Conservation (phyloP, 2,888 invertebrate genomes). For the Sylvicola cinctus region DNA sequence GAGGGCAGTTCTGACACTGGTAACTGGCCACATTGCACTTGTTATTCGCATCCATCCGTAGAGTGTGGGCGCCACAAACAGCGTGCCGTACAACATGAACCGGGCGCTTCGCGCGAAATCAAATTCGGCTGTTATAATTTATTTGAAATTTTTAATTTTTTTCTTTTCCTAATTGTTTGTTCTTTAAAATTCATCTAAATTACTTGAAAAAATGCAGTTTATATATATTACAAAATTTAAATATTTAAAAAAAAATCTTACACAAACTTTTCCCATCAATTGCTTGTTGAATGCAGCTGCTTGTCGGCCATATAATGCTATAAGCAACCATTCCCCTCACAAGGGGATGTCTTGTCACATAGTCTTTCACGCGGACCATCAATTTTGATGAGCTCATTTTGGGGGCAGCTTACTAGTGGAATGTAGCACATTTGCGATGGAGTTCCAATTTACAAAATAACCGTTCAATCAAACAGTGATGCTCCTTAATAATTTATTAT, state of each 20-base stretch:
- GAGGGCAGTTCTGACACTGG: conserved; percentile 42
- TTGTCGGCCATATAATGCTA: conserved; percentile 49
- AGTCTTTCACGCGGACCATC: no score
- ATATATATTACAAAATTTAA: background rate
- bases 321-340: conserved; percentile 45
- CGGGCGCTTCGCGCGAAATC: conserved; percentile 44
- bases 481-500: no score
- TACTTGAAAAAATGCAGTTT: background rate
- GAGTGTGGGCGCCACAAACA: conserved; percentile 62
- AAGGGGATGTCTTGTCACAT: no score
- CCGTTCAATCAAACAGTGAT: no score
- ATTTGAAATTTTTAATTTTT: no score
- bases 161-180: no score
- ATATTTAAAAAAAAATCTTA: conserved; percentile 15
- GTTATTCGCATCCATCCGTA: conserved; percentile 62
- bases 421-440: no score
- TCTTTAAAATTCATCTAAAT: background rate
- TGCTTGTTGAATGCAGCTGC: conserved; percentile 50
- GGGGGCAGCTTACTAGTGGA: no score
- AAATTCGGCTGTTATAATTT: background rate
- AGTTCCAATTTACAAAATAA: no score
- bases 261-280: conserved; percentile 41
- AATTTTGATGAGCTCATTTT: no score
- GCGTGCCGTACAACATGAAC: conserved; percentile 59
- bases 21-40: conserved; percentile 52